These are phyloP conservation scores for Apotomis capreana DNA, from an alignment of 2,888 invertebrate genomes.

Conservation along the genomic window DNA sequence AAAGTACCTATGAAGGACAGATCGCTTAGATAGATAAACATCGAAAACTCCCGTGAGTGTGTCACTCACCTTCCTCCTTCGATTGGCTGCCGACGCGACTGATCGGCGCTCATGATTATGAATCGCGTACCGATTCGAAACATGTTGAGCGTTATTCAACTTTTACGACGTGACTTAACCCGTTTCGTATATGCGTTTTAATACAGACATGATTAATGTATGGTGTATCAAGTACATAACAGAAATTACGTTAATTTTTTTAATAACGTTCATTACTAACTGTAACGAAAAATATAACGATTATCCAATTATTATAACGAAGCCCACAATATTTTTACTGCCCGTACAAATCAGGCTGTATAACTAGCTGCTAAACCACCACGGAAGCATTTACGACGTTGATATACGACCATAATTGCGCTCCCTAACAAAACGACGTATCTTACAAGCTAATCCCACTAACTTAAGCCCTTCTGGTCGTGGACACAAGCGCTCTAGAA, in stretches of 20 bases:
- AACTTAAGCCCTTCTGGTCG: not conserved
- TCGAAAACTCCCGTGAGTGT: too few relatives aligned
- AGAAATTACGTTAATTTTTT: not conserved
- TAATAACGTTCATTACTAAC: not conserved
- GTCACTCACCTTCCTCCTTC: too few relatives aligned
- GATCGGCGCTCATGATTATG: too few relatives aligned
- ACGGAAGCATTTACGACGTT: conserved; percentile 29
- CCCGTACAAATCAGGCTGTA: conserved; percentile 32
- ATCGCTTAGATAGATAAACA: too few relatives aligned
- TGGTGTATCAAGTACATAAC: too few relatives aligned
- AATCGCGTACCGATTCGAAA: too few relatives aligned
- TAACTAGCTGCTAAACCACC: conserved; percentile 22
- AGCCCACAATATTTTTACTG: conserved; percentile 11
- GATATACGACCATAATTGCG: conserved; percentile 10
- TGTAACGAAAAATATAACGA: not conserved
- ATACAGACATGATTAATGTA: too few relatives aligned
- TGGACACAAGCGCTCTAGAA: not conserved
- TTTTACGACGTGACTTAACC: too few relatives aligned
- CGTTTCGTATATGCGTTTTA: too few relatives aligned
- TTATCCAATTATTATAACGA: conserved; percentile 27
- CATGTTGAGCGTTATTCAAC: too few relatives aligned
- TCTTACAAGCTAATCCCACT: not conserved
- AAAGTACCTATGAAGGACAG: too few relatives aligned
- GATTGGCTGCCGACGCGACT: too few relatives aligned
- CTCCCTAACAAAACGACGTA: not conserved